A percentile compares a stretch with the other conserved stretches of the same genome.
These are phyloP conservation scores for Platanista minor DNA, from an alignment of 2,113 vertebrate species.

Conservation along the genomic window DNA sequence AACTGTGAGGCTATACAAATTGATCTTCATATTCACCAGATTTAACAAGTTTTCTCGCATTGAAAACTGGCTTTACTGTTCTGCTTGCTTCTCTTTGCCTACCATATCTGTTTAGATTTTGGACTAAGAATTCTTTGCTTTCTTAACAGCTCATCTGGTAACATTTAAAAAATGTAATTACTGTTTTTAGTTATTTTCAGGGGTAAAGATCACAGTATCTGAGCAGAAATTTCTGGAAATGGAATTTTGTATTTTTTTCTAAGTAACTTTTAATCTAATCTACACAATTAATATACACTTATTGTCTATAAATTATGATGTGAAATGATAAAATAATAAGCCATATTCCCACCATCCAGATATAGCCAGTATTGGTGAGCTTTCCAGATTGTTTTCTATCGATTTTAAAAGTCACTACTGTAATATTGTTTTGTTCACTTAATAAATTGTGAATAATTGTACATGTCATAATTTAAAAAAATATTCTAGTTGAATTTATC, in stretches of 20 bases:
- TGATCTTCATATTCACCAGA: neutral
- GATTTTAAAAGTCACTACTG: neutral
- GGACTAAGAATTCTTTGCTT: neutral
- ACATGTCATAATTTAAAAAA: neutral
- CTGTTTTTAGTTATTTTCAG: neutral
- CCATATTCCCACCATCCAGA: neutral
- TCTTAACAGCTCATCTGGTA: neutral
- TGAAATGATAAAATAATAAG: neutral
- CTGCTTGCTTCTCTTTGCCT: neutral
- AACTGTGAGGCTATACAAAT: neutral
- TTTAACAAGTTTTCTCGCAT: neutral
- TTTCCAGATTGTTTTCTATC: neutral
- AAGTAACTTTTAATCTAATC: neutral
- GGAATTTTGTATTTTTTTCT: neutral
- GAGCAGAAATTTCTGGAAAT: neutral
- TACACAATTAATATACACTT: neutral
- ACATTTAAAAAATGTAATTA: neutral
- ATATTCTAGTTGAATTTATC: neutral
- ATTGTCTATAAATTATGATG: neutral
- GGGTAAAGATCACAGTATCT: neutral
- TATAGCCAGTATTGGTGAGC: neutral
- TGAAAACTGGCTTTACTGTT: neutral
- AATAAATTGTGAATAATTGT: neutral
- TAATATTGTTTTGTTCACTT: neutral
- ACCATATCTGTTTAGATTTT: neutral